These are phyloP conservation scores for Eleginops maclovinus DNA, from an alignment of 2,113 vertebrate species.

Conservation along the genomic window DNA sequence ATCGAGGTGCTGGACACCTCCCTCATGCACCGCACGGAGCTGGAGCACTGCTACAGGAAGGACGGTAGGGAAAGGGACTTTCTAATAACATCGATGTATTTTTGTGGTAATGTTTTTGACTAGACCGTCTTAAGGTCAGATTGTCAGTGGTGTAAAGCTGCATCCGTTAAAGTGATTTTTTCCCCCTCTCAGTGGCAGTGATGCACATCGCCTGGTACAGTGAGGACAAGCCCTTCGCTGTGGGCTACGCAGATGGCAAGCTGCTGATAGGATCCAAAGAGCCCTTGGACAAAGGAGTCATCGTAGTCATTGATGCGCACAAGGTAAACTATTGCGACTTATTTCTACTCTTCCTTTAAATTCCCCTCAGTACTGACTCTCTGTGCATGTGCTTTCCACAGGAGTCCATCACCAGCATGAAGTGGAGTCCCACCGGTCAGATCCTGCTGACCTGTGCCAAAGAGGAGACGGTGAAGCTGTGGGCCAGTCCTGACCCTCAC, in stretches of 20 bases:
- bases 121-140: not conserved
- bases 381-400: slow-evolving; percentile 58
- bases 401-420: slow-evolving; percentile 92
- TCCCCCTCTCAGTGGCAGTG: slow-evolving; percentile 87
- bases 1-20: slow-evolving; percentile 92
- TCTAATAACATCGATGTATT: not conserved
- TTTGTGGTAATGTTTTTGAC: not conserved
- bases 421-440: slow-evolving; percentile 92
- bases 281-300: slow-evolving; percentile 90
- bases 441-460: slow-evolving; percentile 95
- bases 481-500: slow-evolving; percentile 80
- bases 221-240: slow-evolving; percentile 94
- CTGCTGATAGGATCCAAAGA: slow-evolving; percentile 92
- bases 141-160: not conserved
- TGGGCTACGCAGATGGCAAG: slow-evolving; percentile 96
- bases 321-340: slow-evolving; percentile 82
- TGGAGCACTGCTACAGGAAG: slow-evolving; percentile 96
- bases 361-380: not conserved
- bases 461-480: slow-evolving; percentile 94
- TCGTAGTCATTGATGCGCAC: slow-evolving; percentile 93
- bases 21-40: slow-evolving; percentile 89
- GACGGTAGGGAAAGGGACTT: slow-evolving; percentile 84
- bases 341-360: not conserved
- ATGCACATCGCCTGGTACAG: slow-evolving; percentile 96
- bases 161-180: not conserved